phyloP scores from a whole-genome alignment of 2,113 vertebrate species.

The Calidris pygmaea region DNA sequence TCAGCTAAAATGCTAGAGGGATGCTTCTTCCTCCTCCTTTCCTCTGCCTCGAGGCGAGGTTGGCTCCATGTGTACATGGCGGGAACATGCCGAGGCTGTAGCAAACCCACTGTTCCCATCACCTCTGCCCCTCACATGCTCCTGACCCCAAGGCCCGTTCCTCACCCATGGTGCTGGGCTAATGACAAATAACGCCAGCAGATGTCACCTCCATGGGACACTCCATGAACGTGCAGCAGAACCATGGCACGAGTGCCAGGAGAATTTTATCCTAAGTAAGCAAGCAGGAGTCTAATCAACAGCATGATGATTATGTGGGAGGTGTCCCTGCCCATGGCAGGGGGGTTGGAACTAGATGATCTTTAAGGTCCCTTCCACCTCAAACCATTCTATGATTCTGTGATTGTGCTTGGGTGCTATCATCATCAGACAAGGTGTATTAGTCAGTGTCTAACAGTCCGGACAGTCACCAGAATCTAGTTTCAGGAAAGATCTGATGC shows the following conservation, averaged over 20 bases:
- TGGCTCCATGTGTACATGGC: accelerated
- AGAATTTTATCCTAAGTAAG: neutral
- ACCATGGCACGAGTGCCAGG: neutral
- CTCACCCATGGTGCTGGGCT: neutral
- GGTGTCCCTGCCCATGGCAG: neutral
- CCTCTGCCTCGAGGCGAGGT: neutral
- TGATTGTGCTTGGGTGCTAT: neutral
- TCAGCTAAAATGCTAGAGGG: neutral
- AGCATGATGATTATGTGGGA: neutral
- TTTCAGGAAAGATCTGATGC: neutral
- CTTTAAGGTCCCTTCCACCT: neutral
- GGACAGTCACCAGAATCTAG: neutral
- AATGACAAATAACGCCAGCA: neutral
- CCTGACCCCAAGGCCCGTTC: neutral
- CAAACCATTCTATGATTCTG: neutral
- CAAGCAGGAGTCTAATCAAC: neutral
- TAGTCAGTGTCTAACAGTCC: neutral
- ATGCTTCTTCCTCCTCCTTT: neutral
- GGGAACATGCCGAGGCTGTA: neutral
- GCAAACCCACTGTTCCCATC: neutral
- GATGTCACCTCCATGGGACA: neutral
- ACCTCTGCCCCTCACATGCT: neutral
- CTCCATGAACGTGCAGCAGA: neutral
- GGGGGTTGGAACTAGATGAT: neutral
- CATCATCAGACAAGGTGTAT: neutral